Evolutionary conservation across 2,113 vertebrate species (phyloP).

Genomic region (Callipepla californica): DNA sequence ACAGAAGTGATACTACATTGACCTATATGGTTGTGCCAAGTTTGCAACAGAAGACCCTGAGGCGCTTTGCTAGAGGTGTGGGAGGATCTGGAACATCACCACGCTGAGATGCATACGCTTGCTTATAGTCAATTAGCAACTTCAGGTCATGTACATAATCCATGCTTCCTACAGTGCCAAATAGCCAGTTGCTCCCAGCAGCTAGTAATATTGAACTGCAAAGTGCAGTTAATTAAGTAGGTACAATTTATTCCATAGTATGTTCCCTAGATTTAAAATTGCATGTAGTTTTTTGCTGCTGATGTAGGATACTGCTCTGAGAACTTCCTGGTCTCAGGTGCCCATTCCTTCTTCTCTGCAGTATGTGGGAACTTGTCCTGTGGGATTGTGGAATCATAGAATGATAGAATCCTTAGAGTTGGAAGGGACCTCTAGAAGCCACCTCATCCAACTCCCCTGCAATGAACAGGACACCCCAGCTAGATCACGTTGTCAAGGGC

Average conservation of each 20-base stretch:
- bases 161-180: not conserved
- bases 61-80: accelerated
- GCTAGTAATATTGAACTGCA: not conserved
- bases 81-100: not conserved
- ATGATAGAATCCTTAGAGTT: no score
- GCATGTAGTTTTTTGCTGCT: not conserved
- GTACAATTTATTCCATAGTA: not conserved
- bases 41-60: not conserved
- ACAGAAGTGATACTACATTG: not conserved
- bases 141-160: not conserved
- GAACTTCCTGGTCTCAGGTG: not conserved
- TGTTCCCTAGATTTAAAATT: not conserved
- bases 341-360: not conserved
- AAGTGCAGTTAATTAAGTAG: slow-evolving; percentile 32
- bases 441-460: no score
- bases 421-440: no score
- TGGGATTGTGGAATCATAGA: not conserved
- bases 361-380: accelerated
- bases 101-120: not conserved
- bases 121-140: slow-evolving; percentile 21
- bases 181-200: slow-evolving; percentile 26
- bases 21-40: accelerated
- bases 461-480: no score
- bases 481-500: no score
- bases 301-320: not conserved